Evolutionary conservation across 1,140 invertebrate genomes (phyloP).

Genomic region (Meteorus sp.): DNA sequence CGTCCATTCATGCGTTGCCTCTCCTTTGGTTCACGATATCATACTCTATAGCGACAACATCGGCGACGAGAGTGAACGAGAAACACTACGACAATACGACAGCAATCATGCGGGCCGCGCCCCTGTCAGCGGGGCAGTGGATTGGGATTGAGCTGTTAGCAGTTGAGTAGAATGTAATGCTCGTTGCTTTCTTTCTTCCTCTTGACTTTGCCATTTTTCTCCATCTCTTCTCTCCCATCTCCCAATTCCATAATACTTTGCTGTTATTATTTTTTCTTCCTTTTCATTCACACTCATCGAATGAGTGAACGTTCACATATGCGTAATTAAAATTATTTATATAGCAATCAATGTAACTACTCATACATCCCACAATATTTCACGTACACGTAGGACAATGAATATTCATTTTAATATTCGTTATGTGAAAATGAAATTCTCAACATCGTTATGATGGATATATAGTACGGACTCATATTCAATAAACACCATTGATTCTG

Average conservation of each 20-base stretch:
- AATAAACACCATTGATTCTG: too few species aligned
- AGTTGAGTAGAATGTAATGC: conserved; percentile 20
- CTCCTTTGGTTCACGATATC: too few species aligned
- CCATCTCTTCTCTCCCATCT: conserved; percentile 10
- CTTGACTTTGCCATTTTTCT: conserved; percentile 26
- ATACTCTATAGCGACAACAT: conserved; percentile 27
- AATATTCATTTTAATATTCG: too few species aligned
- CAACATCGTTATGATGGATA: too few species aligned
- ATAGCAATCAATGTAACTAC: conserved; percentile 29
- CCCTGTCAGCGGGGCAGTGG: conserved; percentile 51
- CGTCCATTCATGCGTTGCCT: conserved; percentile 15
- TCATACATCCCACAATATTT: too few species aligned
- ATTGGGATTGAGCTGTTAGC: background rate
- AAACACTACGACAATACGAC: conserved; percentile 51
- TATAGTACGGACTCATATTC: too few species aligned
- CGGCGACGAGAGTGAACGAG: conserved; percentile 43
- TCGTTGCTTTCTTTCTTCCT: conserved; percentile 35
- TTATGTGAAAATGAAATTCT: too few species aligned
- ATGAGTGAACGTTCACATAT: too few species aligned
- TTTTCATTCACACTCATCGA: conserved; percentile 32
- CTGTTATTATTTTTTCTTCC: conserved; percentile 18
- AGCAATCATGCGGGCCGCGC: conserved; percentile 58
- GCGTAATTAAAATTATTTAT: too few species aligned
- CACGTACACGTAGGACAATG: too few species aligned
- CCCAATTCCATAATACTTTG: too few species aligned